Conservation (phyloP, 1,140 invertebrate genomes). For the Zaprionus gabonicus region DNA sequence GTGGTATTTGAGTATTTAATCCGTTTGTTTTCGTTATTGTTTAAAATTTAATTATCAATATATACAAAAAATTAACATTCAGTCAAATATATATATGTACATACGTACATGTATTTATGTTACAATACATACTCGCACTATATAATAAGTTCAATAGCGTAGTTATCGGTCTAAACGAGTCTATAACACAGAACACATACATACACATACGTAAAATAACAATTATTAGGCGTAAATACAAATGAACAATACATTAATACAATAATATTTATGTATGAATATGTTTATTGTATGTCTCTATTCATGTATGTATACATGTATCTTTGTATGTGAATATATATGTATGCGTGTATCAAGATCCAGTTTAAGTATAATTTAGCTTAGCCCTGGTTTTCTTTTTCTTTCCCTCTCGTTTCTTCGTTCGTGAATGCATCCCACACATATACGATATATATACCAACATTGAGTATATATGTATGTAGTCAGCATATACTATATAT, state of each 20-base stretch:
- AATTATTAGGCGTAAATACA: conserved; percentile 52
- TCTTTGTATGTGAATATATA: neutral
- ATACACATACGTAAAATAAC: conserved; percentile 42
- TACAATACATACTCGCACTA: conserved; percentile 30
- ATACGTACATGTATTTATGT: conserved; percentile 19
- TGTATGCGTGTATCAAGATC: no score
- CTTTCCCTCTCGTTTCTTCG: conserved; percentile 7
- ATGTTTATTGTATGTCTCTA: neutral
- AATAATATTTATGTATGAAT: conserved; percentile 10
- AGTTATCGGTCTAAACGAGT: conserved; percentile 37
- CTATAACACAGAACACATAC: conserved; percentile 44
- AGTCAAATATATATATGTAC: conserved; percentile 72
- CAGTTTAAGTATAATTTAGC: conserved; percentile 10
- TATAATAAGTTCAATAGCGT: conserved; percentile 26
- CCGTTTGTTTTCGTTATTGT: conserved; percentile 13
- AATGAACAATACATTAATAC: conserved; percentile 26
- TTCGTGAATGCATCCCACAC: conserved; percentile 15
- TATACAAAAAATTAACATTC: conserved; percentile 76
- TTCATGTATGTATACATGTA: neutral
- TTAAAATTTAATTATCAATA: conserved; percentile 74
- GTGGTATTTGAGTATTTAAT: neutral
- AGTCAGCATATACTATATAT: neutral
- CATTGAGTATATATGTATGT: neutral
- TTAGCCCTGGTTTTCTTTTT: neutral
- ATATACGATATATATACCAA: conserved; percentile 7